Evolutionary conservation across 2,888 invertebrate genomes (phyloP).

Genomic region (Orthonevra nobilis): DNA sequence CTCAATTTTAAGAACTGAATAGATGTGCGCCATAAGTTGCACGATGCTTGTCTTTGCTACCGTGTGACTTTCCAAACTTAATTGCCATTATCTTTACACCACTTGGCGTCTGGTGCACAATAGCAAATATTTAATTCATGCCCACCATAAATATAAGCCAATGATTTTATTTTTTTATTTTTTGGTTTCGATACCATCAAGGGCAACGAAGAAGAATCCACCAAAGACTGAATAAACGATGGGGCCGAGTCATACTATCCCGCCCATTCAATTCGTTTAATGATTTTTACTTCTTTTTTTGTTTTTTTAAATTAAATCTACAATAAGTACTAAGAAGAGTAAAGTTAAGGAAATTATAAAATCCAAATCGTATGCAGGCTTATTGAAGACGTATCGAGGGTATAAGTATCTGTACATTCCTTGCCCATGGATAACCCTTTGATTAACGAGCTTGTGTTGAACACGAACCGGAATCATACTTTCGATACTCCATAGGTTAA

Average conservation of each 20-base stretch:
- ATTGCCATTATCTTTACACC: constrained; percentile 18
- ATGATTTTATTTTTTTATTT: too few relatives aligned
- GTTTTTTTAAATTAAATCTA: too few relatives aligned
- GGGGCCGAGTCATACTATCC: constrained; percentile 37
- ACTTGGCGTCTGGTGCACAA: constrained; percentile 40
- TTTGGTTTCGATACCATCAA: constrained; percentile 33
- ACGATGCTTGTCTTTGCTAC: constrained; percentile 19
- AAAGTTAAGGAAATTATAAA: constrained; percentile 19
- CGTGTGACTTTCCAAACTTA: constrained; percentile 25
- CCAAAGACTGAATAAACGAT: constrained; percentile 42
- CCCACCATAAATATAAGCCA: constrained; percentile 26
- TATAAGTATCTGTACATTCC: constrained; percentile 57
- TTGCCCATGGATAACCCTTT: constrained; percentile 43
- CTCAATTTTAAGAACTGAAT: constrained; percentile 44
- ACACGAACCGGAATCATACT: constrained; percentile 4
- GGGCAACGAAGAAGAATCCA: constrained; percentile 40
- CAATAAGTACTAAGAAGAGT: too few relatives aligned
- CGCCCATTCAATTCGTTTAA: constrained; percentile 53
- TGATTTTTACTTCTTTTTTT: too few relatives aligned
- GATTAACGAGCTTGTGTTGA: constrained; percentile 42
- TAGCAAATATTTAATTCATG: constrained; percentile 37
- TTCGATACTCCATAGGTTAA: constrained; percentile 43
- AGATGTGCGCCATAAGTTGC: constrained; percentile 49
- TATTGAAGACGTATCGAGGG: constrained; percentile 25
- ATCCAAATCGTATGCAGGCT: constrained; percentile 35